Evolutionary conservation across 2,888 invertebrate genomes (phyloP), one percentile per base, ranked within the genome.

Genomic region (Polydrusus cervinus): DNA sequence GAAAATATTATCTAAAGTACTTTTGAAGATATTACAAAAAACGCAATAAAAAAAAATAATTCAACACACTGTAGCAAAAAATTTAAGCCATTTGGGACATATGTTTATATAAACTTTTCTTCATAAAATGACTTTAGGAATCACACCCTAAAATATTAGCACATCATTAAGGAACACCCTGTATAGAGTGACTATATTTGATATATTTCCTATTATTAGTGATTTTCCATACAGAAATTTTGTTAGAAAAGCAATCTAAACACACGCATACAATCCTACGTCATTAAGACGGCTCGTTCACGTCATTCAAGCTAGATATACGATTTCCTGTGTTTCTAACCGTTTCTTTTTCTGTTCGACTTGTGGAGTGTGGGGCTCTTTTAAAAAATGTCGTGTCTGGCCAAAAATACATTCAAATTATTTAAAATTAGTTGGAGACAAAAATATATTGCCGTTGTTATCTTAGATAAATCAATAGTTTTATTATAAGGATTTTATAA

Each of bases 331-430:
- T 38, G 18, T 18, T 20, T 30, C 34, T 7, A 34, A 8, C 34
- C 34, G 38, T 60, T 60, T 60, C 57, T 60, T 34, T 60, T 60
- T 60, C 40, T 60, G 57, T 60, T 8, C 43, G 38, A 60, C 57
- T 10, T 11, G 38, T 18, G 16, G 16, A 38, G 14, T 11, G 38
- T 18, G 16, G 16, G 16, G 14, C 18, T 60, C 57, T 60, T 64
- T 47, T 7, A 49, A 64, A 64, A 64, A 64, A 49, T 25, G 34
- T 64, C 64, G 30, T 0, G 49, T 47, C 64, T 16, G 25, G 45
- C 64, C 64, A 47, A 64, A 64, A 64, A 64, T 64, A 64, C 30
- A 64, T 64, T 64, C 34, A 64, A 64, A 64, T 64, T 14, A 34
- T 64, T 64, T 64, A 64, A 49, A 64, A 25, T 64, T 49, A 64